phyloP scores from a whole-genome alignment of 1,140 invertebrate genomes.

The Babylonia areolata region DNA sequence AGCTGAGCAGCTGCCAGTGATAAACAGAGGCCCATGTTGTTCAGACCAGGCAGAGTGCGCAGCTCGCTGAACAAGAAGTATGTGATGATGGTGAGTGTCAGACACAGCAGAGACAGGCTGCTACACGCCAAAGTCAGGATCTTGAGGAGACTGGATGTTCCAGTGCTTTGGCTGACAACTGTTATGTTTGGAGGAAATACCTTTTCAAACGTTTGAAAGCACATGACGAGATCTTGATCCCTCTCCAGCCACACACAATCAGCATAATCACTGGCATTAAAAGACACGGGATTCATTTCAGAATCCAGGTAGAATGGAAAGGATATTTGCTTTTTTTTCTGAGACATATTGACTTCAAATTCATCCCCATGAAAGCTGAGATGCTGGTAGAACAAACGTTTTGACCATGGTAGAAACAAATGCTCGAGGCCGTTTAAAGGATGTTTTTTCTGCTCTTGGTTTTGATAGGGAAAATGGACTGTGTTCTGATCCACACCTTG shows the following conservation, averaged over 20 bases:
- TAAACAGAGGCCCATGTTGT: conserved; percentile 74
- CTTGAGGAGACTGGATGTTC: background rate
- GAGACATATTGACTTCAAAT: background rate
- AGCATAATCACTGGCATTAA: background rate
- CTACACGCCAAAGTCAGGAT: background rate
- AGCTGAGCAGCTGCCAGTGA: conserved; percentile 74
- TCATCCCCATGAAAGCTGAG: background rate
- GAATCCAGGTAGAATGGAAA: conserved; percentile 13
- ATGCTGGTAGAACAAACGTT: background rate
- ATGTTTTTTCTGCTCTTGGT: background rate
- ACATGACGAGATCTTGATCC: background rate
- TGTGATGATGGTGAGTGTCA: conserved; percentile 69
- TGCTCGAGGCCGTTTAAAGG: background rate
- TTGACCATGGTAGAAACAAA: background rate
- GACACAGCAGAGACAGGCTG: background rate
- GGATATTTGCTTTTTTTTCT: background rate
- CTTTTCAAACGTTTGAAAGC: background rate
- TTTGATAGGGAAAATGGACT: background rate
- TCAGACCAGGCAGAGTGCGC: conserved; percentile 76
- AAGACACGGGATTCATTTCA: background rate
- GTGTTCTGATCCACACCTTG: background rate
- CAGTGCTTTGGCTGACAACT: background rate
- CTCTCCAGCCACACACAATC: background rate
- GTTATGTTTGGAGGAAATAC: background rate
- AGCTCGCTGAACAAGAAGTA: conserved; percentile 72